Conservation (phyloP, 2,797 vertebrate genomes). For the Buceros bicornis region DNA sequence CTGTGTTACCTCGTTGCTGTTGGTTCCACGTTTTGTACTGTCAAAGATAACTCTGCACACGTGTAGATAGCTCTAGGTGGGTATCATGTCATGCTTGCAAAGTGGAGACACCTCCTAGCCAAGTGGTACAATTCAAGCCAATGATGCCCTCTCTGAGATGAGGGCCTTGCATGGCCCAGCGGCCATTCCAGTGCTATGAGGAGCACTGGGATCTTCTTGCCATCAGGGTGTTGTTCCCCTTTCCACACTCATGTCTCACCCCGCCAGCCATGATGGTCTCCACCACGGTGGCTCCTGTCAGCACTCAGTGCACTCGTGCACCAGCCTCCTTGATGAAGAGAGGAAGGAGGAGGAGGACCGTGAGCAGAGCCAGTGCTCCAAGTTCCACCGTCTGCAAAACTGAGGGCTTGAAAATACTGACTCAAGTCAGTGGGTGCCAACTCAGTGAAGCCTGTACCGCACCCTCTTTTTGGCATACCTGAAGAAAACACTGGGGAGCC, state of each 20-base stretch:
- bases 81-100: not conserved
- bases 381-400: conserved; percentile 23
- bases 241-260: not conserved
- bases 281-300: not conserved
- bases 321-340: not conserved
- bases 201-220: not conserved
- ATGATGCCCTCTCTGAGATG: not conserved
- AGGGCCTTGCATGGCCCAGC: not conserved
- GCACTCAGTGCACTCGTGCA: not conserved
- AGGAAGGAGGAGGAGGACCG: not conserved
- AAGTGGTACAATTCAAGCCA: not conserved
- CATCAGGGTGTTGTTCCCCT: not conserved
- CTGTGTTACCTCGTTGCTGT: not conserved
- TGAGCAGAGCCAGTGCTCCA: not conserved
- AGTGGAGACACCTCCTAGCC: not conserved
- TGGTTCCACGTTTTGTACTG: not conserved
- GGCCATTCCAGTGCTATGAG: fast-evolving
- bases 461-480: conserved; percentile 50
- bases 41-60: not conserved
- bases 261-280: not conserved
- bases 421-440: conserved; percentile 56
- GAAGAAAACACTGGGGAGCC: conserved; percentile 19
- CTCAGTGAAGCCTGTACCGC: not conserved
- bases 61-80: not conserved
- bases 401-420: conserved; percentile 47